Evolutionary conservation across 2,113 vertebrate species (phyloP).

Genomic region (Excalfactoria chinensis): DNA sequence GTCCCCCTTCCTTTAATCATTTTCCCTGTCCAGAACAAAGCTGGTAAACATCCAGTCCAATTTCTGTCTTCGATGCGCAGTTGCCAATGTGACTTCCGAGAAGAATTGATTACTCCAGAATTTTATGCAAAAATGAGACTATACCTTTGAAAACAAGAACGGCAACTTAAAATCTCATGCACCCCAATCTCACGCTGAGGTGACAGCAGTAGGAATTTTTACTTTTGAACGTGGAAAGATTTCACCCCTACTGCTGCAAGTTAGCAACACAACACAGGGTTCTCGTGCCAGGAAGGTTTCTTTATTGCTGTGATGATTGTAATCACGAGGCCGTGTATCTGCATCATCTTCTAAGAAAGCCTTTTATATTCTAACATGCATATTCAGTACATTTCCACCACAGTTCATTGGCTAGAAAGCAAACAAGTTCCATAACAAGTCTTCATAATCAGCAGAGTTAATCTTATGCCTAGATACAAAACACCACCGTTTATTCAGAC

Average conservation of each 20-base stretch:
- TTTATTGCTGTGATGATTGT: no score
- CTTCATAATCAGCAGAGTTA: no score
- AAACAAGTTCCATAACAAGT: no score
- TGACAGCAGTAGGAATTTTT: not conserved
- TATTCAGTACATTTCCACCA: no score
- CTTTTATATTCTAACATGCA: no score
- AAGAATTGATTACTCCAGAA: not conserved
- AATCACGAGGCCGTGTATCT: no score
- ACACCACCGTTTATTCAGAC: no score
- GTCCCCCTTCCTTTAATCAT: not conserved
- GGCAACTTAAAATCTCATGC: constrained; percentile 21
- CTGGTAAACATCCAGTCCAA: not conserved
- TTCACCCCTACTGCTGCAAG: not conserved
- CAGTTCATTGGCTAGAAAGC: no score
- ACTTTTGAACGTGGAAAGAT: not conserved
- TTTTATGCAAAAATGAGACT: constrained; percentile 17
- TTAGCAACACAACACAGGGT: no score
- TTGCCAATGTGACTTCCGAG: not conserved
- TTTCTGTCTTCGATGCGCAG: constrained; percentile 6
- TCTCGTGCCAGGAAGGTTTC: no score
- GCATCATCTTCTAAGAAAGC: no score
- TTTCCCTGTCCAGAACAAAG: not conserved
- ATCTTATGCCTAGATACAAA: no score
- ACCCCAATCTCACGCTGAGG: not conserved
- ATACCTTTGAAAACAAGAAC: constrained; percentile 35